Evolutionary conservation across 2,113 vertebrate species (phyloP).

Genomic region (Castor canadensis): DNA sequence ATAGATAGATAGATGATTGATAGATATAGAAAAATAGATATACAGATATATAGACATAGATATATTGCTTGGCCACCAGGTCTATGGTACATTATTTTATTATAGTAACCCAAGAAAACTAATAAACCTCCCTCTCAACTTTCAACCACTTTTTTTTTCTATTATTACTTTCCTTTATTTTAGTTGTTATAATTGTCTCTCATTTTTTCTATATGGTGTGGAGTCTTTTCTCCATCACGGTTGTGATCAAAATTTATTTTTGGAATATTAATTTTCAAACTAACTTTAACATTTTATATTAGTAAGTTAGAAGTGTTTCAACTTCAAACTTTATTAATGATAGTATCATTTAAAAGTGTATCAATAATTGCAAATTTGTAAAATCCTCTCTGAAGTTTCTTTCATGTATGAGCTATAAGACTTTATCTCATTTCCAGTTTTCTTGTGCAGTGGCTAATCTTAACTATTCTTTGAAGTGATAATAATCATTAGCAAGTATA

Average conservation of each 20-base stretch:
- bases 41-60: too few species aligned
- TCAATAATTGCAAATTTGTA: not conserved
- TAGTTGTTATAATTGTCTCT: not conserved
- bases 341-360: conserved; percentile 7
- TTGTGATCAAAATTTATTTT: not conserved
- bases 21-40: too few species aligned
- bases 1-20: too few species aligned
- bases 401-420: not conserved
- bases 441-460: not conserved
- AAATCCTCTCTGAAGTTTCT: not conserved
- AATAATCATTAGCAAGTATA: not conserved
- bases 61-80: not conserved
- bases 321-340: not conserved
- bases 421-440: not conserved
- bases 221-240: not conserved
- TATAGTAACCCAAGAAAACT: not conserved
- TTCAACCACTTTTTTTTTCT: not conserved
- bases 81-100: not conserved
- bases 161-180: not conserved
- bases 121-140: not conserved
- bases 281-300: not conserved
- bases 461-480: conserved; percentile 1
- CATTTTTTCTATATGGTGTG: not conserved
- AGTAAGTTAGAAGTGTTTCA: not conserved
- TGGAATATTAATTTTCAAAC: not conserved